These are phyloP conservation scores for Trochalopteron elliotii DNA, from an alignment of 2,113 vertebrate species.

Conservation along the genomic window DNA sequence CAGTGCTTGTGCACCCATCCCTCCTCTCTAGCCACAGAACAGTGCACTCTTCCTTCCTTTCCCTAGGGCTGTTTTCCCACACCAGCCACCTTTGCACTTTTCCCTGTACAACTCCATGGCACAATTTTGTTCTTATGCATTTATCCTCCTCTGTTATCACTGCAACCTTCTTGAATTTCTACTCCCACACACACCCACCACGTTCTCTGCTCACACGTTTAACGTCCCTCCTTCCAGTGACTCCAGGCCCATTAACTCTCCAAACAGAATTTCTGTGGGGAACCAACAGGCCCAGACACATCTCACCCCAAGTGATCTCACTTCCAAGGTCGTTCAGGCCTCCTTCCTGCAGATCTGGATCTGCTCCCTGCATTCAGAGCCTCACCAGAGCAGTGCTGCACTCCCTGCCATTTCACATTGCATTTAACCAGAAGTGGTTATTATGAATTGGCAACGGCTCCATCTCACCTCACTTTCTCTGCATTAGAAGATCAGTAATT, in stretches of 20 bases:
- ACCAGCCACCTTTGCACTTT: not conserved
- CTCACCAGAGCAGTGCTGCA: not conserved
- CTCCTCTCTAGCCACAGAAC: not conserved
- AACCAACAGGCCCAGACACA: not conserved
- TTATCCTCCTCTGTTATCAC: not conserved
- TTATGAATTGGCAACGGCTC: not conserved
- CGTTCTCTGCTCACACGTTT: accelerated
- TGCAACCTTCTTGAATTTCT: not conserved
- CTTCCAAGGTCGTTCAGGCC: not conserved
- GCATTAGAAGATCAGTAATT: not conserved
- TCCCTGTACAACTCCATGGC: not conserved
- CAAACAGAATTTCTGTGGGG: not conserved
- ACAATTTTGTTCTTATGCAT: accelerated
- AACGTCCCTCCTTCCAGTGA: not conserved
- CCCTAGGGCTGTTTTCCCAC: not conserved
- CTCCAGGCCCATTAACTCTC: not conserved
- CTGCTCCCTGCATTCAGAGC: not conserved
- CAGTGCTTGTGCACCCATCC: too few species aligned
- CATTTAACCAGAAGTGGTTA: not conserved
- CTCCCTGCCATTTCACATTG: not conserved
- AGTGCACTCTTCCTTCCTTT: not conserved
- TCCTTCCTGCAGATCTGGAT: not conserved
- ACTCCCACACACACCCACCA: accelerated
- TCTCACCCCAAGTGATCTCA: not conserved
- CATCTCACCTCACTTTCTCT: not conserved